phyloP scores from a whole-genome alignment of 1,140 invertebrate species.

The Zelostemma sp. region DNA sequence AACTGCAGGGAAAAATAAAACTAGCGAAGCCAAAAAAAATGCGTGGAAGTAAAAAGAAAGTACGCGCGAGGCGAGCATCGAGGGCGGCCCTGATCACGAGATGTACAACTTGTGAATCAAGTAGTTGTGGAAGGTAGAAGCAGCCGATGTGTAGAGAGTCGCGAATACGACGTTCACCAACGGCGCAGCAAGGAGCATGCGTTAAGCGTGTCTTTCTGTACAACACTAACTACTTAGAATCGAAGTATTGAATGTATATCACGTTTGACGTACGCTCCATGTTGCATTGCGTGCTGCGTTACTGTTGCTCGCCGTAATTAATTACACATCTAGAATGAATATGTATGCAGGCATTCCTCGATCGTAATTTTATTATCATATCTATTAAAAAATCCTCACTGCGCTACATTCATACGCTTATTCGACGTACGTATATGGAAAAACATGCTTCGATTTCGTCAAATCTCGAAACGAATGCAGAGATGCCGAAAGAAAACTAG shows the following conservation, averaged over 20 bases:
- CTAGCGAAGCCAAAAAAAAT: no score
- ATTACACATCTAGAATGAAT: slow-evolving; percentile 37
- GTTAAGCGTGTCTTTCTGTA: slow-evolving; percentile 29
- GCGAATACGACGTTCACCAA: slow-evolving; percentile 7
- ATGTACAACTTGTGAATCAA: slow-evolving; percentile 23
- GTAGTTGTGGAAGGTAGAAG: slow-evolving; percentile 14
- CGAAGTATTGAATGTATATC: slow-evolving; percentile 51
- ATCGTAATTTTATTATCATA: slow-evolving; percentile 26
- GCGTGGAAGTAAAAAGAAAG: no score
- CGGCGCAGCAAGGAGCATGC: slow-evolving; percentile 18
- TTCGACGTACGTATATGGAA: no score
- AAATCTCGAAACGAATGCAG: no score
- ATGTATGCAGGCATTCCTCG: slow-evolving; percentile 22
- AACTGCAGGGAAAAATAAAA: no score
- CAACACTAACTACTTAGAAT: slow-evolving; percentile 45
- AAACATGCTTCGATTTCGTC: no score
- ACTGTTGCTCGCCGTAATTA: slow-evolving; percentile 37
- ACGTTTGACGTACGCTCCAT: slow-evolving; percentile 50
- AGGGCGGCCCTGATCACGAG: slow-evolving; percentile 12
- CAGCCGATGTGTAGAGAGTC: slow-evolving; percentile 3
- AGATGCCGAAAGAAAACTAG: no score
- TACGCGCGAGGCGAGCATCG: background rate
- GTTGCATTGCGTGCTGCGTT: slow-evolving; percentile 47
- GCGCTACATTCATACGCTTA: no score
- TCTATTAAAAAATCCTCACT: slow-evolving; percentile 13